Base-by-base conservation (phyloP, 2,888 invertebrate species). In the Pardosa pseudoannulata region DNA sequence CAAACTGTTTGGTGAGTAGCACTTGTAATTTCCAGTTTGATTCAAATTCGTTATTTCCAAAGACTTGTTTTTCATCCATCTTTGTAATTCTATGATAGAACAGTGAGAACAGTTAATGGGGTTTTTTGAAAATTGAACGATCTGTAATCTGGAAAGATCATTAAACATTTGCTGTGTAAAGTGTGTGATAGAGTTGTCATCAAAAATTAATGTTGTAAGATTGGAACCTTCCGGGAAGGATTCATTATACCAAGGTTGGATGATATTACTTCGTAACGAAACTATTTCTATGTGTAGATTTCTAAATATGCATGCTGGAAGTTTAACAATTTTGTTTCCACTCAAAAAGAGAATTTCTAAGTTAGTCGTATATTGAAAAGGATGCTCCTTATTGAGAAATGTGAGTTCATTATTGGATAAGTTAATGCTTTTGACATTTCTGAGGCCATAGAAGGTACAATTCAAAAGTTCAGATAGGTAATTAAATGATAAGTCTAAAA, bases 81-180 rank as follows among this genome's bases (percentile, higher is more conserved):
- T 29, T 29, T 68, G 65, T 16, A 85, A 56, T n/a, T 56, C 56
- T 39, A 23, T 19, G 5, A 62, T 79, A n/a, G 46, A 62, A 50
- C 85, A 82, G 6, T 27, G 7, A 32, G 70, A 70, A 28, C 82
- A 82, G 29, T 82, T 67, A 3, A 82, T 6, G 9, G 64, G 64
- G n/a, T 82, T 82, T 32, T 39, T 19, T 6, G 71, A 82, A 64
- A 82, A 46, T 46, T 64, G 64, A 1, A 82, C 13, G 7, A 28
- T 23, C 11, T 76, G 13, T 16, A 82, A 16, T 0, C 41, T 19
- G 9, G 28, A 41, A 3, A 82, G n/a, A 76, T 82, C 82, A 11
- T 82, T n/a, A 27, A 82, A 28, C 82, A 82, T 82, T 19, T 23
- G 32, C 7, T n/a, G n/a, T 1, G 82, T 82, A 11, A 82, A 50